Evolutionary conservation across 2,888 invertebrate species (phyloP), one percentile per base, ranked within the genome.

Genomic region (Cartodere bifasciata): DNA sequence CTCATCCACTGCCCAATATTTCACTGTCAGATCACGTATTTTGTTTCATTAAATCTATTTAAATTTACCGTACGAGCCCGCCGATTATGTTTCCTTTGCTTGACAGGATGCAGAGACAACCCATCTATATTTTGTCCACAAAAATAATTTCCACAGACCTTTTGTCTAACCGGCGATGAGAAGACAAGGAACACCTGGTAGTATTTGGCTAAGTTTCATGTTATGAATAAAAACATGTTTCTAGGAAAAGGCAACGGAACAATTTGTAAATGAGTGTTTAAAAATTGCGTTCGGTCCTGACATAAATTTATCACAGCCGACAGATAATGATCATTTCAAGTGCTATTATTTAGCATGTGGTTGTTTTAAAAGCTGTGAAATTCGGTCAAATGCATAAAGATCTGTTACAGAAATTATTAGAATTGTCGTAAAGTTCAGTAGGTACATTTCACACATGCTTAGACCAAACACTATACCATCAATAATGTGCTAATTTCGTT

Each of bases 191-290:
- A 31, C 43, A 43, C 44, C 43, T 43, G 41, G 39, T 29, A 24
- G 20, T 13, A 20, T 32, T 23, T 33, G 26, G n/a, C n/a, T n/a
- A n/a, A n/a, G 34, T 23, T 17, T 32, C 31, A 29, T 43, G 41
- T 44, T 44, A 40, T 44, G 40, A 43, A 43, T 43, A 44, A 43
- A 44, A 40, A 42, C 42, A 42, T 27, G 34, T 23, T 35, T 39
- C 39, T 35, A 29, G 34, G 43, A 42, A 42, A 31, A 7, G 12
- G 16, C 16, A 29, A n/a, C n/a, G n/a, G n/a, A 34, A 34, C 34
- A 31, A 36, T 36, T 38, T 36, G 36, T 38, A 38, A 34, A 33
- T 32, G 25, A 31, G n/a, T n/a, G n/a, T n/a, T n/a, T n/a, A n/a
- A n/a, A n/a, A n/a, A n/a, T n/a, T n/a, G n/a, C n/a, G n/a, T n/a